Evolutionary conservation across 2,888 invertebrate genomes (phyloP).

Genomic region (Drosophila cognata): DNA sequence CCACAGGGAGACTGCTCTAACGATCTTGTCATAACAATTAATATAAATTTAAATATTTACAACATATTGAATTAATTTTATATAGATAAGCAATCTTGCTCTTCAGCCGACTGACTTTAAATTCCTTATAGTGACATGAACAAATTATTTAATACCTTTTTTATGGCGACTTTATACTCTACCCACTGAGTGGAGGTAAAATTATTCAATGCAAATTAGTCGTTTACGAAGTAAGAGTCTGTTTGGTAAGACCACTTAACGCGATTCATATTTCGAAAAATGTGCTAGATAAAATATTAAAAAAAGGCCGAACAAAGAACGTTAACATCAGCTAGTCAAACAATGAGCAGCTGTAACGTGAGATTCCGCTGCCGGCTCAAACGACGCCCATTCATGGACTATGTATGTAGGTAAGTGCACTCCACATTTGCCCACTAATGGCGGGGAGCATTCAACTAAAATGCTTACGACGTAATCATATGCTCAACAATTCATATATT

Average conservation of each 20-base stretch:
- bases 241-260: not conserved
- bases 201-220: not conserved
- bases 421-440: slow-evolving; percentile 31
- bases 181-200: not conserved
- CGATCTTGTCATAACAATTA: not conserved
- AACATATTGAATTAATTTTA: not conserved
- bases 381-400: slow-evolving; percentile 7
- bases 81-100: not conserved
- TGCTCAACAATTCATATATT: slow-evolving; percentile 43
- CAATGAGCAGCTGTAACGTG: slow-evolving; percentile 17
- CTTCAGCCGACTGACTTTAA: not conserved
- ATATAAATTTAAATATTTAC: not conserved
- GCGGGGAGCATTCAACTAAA: slow-evolving; percentile 46
- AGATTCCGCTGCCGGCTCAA: slow-evolving; percentile 3
- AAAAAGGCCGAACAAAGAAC: slow-evolving; percentile 4
- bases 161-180: not conserved
- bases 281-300: not conserved
- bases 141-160: not conserved
- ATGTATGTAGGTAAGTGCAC: not conserved
- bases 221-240: not conserved
- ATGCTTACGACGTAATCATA: slow-evolving; percentile 49
- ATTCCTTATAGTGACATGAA: not conserved
- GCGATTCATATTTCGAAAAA: not conserved
- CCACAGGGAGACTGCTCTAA: not conserved
- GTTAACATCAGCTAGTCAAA: slow-evolving; percentile 20